Conservation (phyloP, 2,888 invertebrate genomes). For the Octodonta nipae region DNA sequence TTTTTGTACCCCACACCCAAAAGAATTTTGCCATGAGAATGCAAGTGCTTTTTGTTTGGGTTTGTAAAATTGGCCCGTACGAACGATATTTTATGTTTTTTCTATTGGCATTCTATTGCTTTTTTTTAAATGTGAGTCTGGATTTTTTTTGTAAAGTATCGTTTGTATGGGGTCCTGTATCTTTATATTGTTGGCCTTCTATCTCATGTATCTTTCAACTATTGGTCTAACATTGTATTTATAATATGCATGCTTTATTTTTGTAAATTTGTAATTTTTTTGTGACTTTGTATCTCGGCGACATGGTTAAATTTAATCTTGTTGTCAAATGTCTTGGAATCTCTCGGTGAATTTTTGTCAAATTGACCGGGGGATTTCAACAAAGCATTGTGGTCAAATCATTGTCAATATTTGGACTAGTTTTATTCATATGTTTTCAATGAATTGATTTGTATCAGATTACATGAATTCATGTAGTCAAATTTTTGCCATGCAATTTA, state of each 20-base stretch:
- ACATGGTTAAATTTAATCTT: conserved; percentile 20
- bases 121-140: not conserved
- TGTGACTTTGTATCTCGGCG: conserved; percentile 12
- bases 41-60: conserved; percentile 28
- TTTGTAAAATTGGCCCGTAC: conserved; percentile 23
- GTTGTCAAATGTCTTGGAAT: conserved; percentile 9
- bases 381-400: too few relatives aligned
- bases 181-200: conserved; percentile 37
- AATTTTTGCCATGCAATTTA: conserved; percentile 4
- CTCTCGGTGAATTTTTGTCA: too few relatives aligned
- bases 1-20: conserved; percentile 10
- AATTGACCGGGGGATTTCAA: too few relatives aligned
- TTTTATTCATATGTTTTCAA: conserved; percentile 4
- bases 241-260: conserved; percentile 32
- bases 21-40: conserved; percentile 32
- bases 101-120: conserved; percentile 1
- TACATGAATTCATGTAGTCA: conserved; percentile 13
- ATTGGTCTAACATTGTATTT: conserved; percentile 32
- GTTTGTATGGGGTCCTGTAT: conserved; percentile 18
- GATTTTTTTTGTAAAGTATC: conserved; percentile 13
- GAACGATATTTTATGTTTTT: conserved; percentile 16
- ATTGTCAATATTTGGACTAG: conserved; percentile 4
- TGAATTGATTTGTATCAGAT: too few relatives aligned
- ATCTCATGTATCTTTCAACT: conserved; percentile 35
- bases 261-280: conserved; percentile 20